phyloP scores from a whole-genome alignment of 2,113 vertebrate genomes.

The Craseonycteris thonglongyai region DNA sequence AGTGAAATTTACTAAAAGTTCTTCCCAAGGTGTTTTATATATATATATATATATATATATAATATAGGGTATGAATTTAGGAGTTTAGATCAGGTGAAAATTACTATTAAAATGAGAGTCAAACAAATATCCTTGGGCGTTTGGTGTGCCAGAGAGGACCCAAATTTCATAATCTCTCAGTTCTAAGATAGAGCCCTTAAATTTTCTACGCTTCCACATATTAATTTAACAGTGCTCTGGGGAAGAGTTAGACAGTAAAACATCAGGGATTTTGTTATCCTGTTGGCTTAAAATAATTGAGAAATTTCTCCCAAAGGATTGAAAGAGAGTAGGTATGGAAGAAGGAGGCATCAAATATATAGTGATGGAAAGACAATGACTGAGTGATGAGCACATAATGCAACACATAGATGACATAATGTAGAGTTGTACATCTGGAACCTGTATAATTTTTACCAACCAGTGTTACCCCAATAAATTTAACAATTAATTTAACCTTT shows the following conservation, averaged over 20 bases:
- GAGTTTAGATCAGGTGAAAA: neutral
- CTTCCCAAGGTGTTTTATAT: neutral
- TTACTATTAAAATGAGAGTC: slow-evolving; percentile 25
- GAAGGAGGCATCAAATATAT: too few relatives aligned
- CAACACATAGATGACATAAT: too few relatives aligned
- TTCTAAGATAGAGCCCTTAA: slow-evolving; percentile 40
- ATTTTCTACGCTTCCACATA: neutral
- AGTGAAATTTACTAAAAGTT: slow-evolving; percentile 13
- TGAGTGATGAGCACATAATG: too few relatives aligned
- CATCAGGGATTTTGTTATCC: slow-evolving; percentile 35
- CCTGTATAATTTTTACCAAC: too few relatives aligned
- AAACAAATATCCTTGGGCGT: neutral
- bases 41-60: too few relatives aligned
- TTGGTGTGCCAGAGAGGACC: slow-evolving; percentile 2
- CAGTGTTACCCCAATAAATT: too few relatives aligned
- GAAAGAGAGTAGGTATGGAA: too few relatives aligned
- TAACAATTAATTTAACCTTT: too few relatives aligned
- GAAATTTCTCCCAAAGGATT: slow-evolving; percentile 21
- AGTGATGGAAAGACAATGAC: too few relatives aligned
- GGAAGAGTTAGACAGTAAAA: slow-evolving; percentile 27
- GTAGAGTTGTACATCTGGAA: too few relatives aligned
- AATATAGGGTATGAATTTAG: neutral
- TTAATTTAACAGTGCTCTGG: slow-evolving; percentile 18
- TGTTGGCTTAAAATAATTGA: slow-evolving; percentile 38
- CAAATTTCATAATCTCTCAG: slow-evolving; percentile 8